Base-by-base conservation (phyloP, 2,797 vertebrate species). In the Leucoraja ocellata region DNA sequence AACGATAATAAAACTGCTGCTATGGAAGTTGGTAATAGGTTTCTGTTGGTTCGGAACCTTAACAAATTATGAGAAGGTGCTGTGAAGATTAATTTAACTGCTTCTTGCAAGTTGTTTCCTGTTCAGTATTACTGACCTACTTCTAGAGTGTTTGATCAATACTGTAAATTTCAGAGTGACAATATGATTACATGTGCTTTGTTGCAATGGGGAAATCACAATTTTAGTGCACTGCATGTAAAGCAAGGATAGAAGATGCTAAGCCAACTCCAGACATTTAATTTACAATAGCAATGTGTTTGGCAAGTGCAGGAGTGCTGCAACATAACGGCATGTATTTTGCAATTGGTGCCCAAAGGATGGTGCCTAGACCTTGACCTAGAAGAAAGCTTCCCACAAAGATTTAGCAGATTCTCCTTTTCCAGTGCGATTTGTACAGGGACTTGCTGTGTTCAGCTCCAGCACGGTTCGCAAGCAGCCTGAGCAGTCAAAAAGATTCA, bases 81-180 rank as follows among this genome's bases (percentile, higher is more conserved):
- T 54, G 23, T 54, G 39, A 76, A 76, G 39, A 92, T 92, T 76
- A 76, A 76, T 92, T 76, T 36, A 92, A 92, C 39, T 76, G 46
- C 13, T 92, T 91, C 39, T 92, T 58, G 39, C 36, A 54, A 71
- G 71, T 92, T 92, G 13, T 92, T 92, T 92, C 46, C 25, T 92
- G 73, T 92, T 23, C 39, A 14, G 36, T 76, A 39, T 76, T 74
- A n/a, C 90, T 92, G 71, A 92, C 90, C 90, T 92, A 92, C 90
- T 92, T 76, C 23, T 76, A 39, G 54, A 76, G 2, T 92, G 39
- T 74, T 54, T 92, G 71, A 92, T 92, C 90, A 92, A 76, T 92
- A 92, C 90, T 92, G 90, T 54, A 92, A 76, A 74, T 92, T 92
- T 76, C 25, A 54, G 68, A 76, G 71, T 92, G 71, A 58, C 90